phyloP scores from a whole-genome alignment of 2,797 vertebrate species.

The Onychomys arenicola region DNA sequence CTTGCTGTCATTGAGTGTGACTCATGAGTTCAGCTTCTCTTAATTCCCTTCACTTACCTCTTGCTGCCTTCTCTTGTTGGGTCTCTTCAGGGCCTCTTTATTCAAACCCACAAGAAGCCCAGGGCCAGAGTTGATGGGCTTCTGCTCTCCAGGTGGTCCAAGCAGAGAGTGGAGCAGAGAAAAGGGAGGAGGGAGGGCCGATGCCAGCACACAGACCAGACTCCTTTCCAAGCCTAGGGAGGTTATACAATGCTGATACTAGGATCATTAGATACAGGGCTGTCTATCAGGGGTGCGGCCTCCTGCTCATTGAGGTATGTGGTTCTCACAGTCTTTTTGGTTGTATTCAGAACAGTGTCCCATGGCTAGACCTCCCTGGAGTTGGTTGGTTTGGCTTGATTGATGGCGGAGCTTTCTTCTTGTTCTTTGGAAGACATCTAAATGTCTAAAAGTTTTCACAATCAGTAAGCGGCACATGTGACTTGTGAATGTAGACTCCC shows the following conservation, averaged over 20 bases:
- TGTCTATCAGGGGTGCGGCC: background rate
- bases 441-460: background rate
- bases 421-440: background rate
- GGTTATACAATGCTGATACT: rapidly evolving
- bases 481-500: background rate
- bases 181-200: background rate
- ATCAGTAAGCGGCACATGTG: background rate
- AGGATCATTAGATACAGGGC: background rate
- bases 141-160: background rate
- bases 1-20: conserved; percentile 65
- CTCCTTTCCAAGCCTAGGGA: background rate
- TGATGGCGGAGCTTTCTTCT: background rate
- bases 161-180: background rate
- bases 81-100: background rate
- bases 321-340: background rate
- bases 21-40: conserved; percentile 64
- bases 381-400: background rate
- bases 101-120: background rate
- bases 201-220: background rate
- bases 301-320: background rate
- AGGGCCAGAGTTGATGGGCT: background rate
- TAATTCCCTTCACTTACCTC: conserved; percentile 46
- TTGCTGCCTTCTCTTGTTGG: conserved; percentile 24
- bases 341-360: background rate
- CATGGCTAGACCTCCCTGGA: background rate